These are phyloP conservation scores for Teleopsis dalmanni DNA, from an alignment of 1,140 invertebrate genomes.

Conservation along the genomic window DNA sequence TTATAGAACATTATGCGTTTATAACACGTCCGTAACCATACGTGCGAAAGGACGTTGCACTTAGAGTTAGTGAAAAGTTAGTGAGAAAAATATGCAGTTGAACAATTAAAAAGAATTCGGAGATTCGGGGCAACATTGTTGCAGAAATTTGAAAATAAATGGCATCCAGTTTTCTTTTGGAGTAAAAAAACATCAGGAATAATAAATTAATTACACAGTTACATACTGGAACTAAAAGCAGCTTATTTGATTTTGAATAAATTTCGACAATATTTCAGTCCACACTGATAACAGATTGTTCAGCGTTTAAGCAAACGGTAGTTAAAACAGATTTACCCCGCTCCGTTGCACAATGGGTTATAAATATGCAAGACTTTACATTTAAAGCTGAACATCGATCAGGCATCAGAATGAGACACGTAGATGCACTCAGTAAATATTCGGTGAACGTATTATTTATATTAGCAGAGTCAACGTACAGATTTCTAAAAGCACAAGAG, in stretches of 20 bases:
- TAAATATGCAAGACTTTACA: slow-evolving; percentile 26
- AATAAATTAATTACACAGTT: slow-evolving; percentile 40
- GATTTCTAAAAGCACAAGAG: background rate
- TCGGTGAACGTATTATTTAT: slow-evolving; percentile 3
- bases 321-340: background rate
- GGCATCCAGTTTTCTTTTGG: slow-evolving; percentile 12
- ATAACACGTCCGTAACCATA: no score
- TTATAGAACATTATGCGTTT: no score
- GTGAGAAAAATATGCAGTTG: no score
- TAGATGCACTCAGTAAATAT: slow-evolving; percentile 40
- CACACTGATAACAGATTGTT: slow-evolving; percentile 23
- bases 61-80: no score
- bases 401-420: slow-evolving; percentile 42
- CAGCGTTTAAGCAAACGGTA: slow-evolving; percentile 30
- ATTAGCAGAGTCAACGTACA: background rate
- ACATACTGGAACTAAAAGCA: slow-evolving; percentile 24
- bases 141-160: slow-evolving; percentile 14
- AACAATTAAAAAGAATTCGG: no score
- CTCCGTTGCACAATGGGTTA: background rate
- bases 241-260: slow-evolving; percentile 19
- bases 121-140: slow-evolving; percentile 23
- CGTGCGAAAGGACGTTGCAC: no score
- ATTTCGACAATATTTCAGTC: slow-evolving; percentile 19
- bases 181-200: slow-evolving; percentile 38
- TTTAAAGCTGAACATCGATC: slow-evolving; percentile 37